Evolutionary conservation across 2,113 vertebrate species (phyloP), one percentile per base, ranked within the genome.

Genomic region (Pandion haliaetus): DNA sequence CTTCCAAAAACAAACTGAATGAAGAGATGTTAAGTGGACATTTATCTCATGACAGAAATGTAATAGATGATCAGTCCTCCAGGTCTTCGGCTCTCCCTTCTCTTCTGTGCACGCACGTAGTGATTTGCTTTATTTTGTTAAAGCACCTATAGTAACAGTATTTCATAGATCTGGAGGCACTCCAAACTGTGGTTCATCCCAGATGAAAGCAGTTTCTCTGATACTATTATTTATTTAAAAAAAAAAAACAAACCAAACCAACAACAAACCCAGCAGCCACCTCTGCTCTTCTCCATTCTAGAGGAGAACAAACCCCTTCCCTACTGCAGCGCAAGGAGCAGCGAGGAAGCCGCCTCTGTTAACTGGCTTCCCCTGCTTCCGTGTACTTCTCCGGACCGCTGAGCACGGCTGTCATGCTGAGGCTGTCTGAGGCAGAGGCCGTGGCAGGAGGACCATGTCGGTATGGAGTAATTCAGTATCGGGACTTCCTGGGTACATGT

Each of bases 351-450:
- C 3, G 1, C 12, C 63, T 24, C 40, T 32, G 14, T 29, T 50
- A 29, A 29, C 14, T 42, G 11, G 0, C 15, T 36, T 24, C 32
- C 13, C 2, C 17, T 32, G 34, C 44, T 74, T 21, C 5, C 4
- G 1, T 18, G 40, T 15, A 5, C 45, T 52, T 34, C 38, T 47
- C 45, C 40, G 10, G 7, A 6, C 52, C 21, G 29, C 61, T 21
- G 61, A 17, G 70, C 63, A 4, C 0, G 0, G 26, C 44, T 34
- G 31, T 25, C 2, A 0, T 16, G 6, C 45, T 59, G 82, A 12
- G 40, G 25, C 61, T 52, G 34, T 12, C 31, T 38, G 11, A 6
- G 65, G 45, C 50, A 28, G 44, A 7, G 6, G 1, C 44, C 17
- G 1, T 2, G 1, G 28, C 8, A 23, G 50, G 26, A 61, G 40